phyloP scores from a whole-genome alignment of 2,888 invertebrate genomes.

The Vanessa cardui region DNA sequence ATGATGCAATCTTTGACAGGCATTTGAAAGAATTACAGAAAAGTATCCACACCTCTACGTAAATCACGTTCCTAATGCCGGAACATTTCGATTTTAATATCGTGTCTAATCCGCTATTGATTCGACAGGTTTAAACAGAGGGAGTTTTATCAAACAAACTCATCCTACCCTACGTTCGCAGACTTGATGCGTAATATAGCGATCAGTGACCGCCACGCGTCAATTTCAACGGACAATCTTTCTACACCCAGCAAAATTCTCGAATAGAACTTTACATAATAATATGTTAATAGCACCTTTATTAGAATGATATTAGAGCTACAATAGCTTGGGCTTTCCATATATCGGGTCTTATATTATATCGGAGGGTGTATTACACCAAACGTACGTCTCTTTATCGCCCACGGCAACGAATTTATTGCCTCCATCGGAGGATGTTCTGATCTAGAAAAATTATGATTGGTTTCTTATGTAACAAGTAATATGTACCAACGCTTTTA shows the following conservation, averaged over 20 bases:
- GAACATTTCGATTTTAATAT: background rate
- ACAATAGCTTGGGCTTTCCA: conserved; percentile 7
- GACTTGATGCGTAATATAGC: conserved; percentile 25
- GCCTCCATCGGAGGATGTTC: conserved; percentile 41
- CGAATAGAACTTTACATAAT: background rate
- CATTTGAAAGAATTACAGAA: too few relatives aligned
- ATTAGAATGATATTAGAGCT: background rate
- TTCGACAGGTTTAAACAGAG: conserved; percentile 36
- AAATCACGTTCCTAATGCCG: background rate
- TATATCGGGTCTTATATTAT: background rate
- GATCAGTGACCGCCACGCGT: conserved; percentile 35
- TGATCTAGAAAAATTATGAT: conserved; percentile 21
- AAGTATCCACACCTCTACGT: too few relatives aligned
- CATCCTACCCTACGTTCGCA: conserved; percentile 24
- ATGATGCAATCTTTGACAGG: too few relatives aligned
- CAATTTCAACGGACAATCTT: conserved; percentile 24
- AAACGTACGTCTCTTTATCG: conserved; percentile 50
- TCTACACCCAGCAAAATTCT: conserved; percentile 13
- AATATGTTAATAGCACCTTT: conserved; percentile 13
- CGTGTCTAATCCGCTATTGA: conserved; percentile 19
- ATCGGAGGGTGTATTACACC: conserved; percentile 22
- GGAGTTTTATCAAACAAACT: conserved; percentile 38
- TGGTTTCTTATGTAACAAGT: conserved; percentile 5
- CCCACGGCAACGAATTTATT: conserved; percentile 57
- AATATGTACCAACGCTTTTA: background rate